Percentiles rank a stretch among this genome's conserved stretches.
Evolutionary conservation across 2,797 vertebrate genomes (phyloP).

Genomic region (Sylvia borin): DNA sequence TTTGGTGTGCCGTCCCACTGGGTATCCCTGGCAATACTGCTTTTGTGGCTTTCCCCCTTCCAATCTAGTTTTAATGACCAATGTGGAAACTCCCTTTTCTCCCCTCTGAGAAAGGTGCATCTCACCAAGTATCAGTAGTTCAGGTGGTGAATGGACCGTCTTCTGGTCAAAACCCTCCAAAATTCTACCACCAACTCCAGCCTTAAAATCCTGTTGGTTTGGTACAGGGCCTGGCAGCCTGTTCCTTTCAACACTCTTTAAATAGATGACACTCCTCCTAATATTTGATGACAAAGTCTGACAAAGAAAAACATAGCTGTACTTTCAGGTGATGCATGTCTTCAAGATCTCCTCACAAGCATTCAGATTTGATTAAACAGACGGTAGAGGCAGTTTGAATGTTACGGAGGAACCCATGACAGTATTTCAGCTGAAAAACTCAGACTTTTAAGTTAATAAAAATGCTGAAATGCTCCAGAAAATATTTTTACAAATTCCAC

Average conservation of each 20-base stretch:
- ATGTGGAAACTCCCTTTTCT: background rate
- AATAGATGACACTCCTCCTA: background rate
- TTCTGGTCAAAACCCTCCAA: background rate
- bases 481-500: background rate
- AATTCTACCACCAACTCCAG: fast-evolving
- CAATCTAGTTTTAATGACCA: background rate
- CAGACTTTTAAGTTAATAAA: background rate
- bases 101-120: background rate
- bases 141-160: too few relatives aligned
- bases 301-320: background rate
- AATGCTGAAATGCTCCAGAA: background rate
- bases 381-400: background rate
- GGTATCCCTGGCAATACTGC: background rate
- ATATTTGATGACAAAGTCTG: background rate
- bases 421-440: background rate
- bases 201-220: background rate
- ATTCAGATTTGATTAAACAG: background rate
- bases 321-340: background rate
- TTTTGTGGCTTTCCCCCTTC: background rate
- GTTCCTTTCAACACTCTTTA: background rate
- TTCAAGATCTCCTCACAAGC: background rate
- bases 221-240: background rate
- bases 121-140: background rate
- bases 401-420: background rate
- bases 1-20: background rate